Base-by-base conservation (phyloP, 2,113 vertebrate species). In the Dicerorhinus sumatrensis region DNA sequence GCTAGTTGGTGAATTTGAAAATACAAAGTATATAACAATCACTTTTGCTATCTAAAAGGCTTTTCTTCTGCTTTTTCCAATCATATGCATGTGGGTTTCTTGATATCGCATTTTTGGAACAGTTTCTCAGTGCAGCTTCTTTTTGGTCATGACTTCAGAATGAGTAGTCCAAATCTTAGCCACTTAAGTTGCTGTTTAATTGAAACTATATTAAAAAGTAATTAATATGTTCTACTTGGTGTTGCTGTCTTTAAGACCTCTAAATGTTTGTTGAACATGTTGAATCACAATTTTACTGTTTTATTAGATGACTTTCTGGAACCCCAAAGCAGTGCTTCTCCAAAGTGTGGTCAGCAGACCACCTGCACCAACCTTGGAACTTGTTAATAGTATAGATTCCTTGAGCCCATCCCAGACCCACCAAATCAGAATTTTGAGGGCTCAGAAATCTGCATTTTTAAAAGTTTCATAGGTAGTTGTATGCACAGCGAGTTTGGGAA, bases 1-100 rank as follows among this genome's bases (percentile, higher is more conserved):
- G 76, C 84, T 90, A 4, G 58, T 72, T 93, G 31, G 8, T 89
- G 2, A 58, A 79, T 89, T 96, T 91, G 93, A 97, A 97, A 97
- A 67, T 81, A 54, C 46, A 60, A 54, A 86, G 58, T 63, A 1
- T 65, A 0, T 63, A 87, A 4, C 27, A 63, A 42, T 54, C 11
- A 54, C 72, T 72, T 91, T 90, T 94, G 70, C 67, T 90, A 4
- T 36, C 70, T 88, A 54, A 92, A 89, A 96, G 69, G 17, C 23
- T 90, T 87, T 48, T 80, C 54, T 81, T 94, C 23, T 93, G 39
- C n/a, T 75, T 46, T 54, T 69, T 88, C 79, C 94, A 14, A 96
- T 90, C 23, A 13, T 67, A 8, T 60, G 31, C 0, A 58, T 88
- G 27, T 95, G 21, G 63, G 83, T 87, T 93, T 86, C 69, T 29